Base-by-base conservation (phyloP, 1,140 invertebrate genomes). In the Hylaeus anthracinus region DNA sequence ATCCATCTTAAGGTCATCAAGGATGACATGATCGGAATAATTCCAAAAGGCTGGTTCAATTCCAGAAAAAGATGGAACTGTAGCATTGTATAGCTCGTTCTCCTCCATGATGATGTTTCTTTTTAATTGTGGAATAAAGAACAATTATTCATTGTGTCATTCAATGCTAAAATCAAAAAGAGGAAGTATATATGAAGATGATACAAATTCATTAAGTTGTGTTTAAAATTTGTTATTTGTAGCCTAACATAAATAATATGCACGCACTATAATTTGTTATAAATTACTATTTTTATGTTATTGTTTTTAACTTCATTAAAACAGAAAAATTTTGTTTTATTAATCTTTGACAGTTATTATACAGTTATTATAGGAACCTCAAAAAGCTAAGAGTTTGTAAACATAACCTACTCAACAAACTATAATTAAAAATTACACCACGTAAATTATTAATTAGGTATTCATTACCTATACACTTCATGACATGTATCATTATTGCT, bases 1-100 rank as follows among this genome's bases (percentile, higher is more conserved):
- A 92, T 98, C 96, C 95, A 97, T 96, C 90, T 96, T 96, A 87
- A 97, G 94, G 88, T 97, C 95, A 81, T 96, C 95, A 76, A 96
- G 93, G 82, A 95, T 95, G 82, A 95, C 94, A 90, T 90, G 91
- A 75, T 92, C 90, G 0, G 91, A 89, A 79, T 91, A 91, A 79
- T 93, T 93, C 92, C 91, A 93, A 58, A 90, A 91, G n/a, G 91
- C 87, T 65, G 88, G 85, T 63, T 90, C 88, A 72, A 93, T 84
- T 72, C 85, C 86, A 48, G 88, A 88, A n/a, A 92, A 89, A 61
- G 89, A 92, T 82, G 91, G 88, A 75, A 87, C 73, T 41, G 91
- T 91, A 75, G 74, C 85, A 65, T 90, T 91, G 48, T 85, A 86
- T 15, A 90, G n/a, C 26, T 86, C 83, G 1, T 77, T 78, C 41